Evolutionary conservation across 1,140 invertebrate genomes (phyloP).

Genomic region (Drosophila sp.): DNA sequence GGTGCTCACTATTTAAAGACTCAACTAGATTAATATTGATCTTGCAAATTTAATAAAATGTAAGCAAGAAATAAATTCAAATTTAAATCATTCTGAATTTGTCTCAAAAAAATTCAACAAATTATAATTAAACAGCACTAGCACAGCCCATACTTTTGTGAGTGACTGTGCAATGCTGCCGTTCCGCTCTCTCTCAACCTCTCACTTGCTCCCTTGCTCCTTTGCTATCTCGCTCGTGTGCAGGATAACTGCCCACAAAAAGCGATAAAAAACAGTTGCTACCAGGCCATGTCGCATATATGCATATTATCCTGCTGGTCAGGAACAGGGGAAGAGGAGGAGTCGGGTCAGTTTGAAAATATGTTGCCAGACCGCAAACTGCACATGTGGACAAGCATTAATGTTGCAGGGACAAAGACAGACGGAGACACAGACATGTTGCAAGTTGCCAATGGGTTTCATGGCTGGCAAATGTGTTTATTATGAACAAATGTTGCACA

Average conservation of each 20-base stretch:
- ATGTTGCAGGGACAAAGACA: constrained; percentile 33
- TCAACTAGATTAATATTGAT: no score
- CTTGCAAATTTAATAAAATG: no score
- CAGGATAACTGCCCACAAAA: constrained; percentile 74
- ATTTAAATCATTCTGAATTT: no score
- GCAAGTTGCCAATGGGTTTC: constrained; percentile 35
- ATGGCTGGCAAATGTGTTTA: constrained; percentile 72
- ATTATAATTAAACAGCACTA: not conserved
- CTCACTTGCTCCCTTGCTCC: not conserved
- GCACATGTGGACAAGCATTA: constrained; percentile 53
- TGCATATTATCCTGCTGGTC: not conserved
- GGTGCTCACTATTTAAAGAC: no score
- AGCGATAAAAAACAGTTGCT: constrained; percentile 78
- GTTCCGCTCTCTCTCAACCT: constrained; percentile 33
- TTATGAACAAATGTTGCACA: constrained; percentile 77
- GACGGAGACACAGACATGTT: constrained; percentile 25
- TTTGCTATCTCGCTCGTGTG: not conserved
- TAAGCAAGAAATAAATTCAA: not conserved
- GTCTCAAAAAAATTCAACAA: no score
- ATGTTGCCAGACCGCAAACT: constrained; percentile 74
- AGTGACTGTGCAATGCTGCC: not conserved
- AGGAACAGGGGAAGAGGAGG: not conserved
- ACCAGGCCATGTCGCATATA: constrained; percentile 27
- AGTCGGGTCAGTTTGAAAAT: constrained; percentile 23
- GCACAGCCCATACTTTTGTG: not conserved